Conservation (phyloP, 2,888 invertebrate species). For the Agrotis clavis region DNA sequence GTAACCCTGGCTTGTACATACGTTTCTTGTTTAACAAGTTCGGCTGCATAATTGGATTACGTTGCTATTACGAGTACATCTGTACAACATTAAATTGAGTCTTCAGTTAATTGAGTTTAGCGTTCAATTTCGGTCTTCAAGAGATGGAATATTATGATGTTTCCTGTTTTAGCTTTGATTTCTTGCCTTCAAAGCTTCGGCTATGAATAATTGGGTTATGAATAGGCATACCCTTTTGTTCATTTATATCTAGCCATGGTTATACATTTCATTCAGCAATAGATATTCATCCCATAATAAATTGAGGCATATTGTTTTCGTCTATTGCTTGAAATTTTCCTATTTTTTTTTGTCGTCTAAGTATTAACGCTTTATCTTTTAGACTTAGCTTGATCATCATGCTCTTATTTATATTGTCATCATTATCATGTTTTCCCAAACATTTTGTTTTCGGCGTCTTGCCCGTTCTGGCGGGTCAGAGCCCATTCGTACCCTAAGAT, state of each 20-base stretch:
- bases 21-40: background rate
- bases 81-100: constrained; percentile 14
- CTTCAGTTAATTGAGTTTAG: constrained; percentile 12
- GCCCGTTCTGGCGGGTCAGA: too few species aligned
- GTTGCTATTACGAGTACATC: constrained; percentile 11
- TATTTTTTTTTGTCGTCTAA: too few species aligned
- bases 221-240: constrained; percentile 1
- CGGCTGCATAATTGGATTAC: constrained; percentile 27
- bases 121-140: constrained; percentile 3
- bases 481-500: too few species aligned
- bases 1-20: too few species aligned
- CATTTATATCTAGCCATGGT: background rate
- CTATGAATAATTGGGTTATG: constrained; percentile 2
- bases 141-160: constrained; percentile 13
- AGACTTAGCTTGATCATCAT: too few species aligned
- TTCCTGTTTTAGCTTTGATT: constrained; percentile 9
- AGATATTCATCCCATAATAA: background rate
- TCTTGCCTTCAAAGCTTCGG: background rate
- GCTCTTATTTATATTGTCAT: too few species aligned
- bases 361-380: too few species aligned
- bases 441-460: too few species aligned
- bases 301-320: background rate
- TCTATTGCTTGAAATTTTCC: background rate
- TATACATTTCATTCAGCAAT: background rate
- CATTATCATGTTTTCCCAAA: too few species aligned